Evolutionary conservation across 1,140 invertebrate genomes (phyloP).

Genomic region (Bradysia coprophila): DNA sequence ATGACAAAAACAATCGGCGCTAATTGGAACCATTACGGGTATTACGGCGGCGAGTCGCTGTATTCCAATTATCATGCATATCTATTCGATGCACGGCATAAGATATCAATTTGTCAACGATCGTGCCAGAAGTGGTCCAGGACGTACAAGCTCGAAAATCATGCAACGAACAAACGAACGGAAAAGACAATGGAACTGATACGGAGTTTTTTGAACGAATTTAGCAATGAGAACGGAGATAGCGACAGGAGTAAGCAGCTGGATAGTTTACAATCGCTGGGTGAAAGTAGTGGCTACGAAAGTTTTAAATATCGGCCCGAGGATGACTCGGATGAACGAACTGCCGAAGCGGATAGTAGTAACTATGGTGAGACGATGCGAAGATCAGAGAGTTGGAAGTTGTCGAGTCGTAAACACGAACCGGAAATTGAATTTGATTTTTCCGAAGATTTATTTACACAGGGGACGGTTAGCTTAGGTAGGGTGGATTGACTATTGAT

Average conservation of each 20-base stretch:
- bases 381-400: constrained; percentile 19
- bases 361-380: constrained; percentile 7
- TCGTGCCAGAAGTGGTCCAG: constrained; percentile 57
- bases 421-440: constrained; percentile 22
- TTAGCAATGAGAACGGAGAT: constrained; percentile 3
- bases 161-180: constrained; percentile 14
- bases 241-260: constrained; percentile 23
- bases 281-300: constrained; percentile 69
- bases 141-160: constrained; percentile 20
- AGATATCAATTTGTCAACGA: constrained; percentile 47
- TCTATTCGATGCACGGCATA: constrained; percentile 58
- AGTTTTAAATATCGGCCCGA: constrained; percentile 51
- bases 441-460: constrained; percentile 25
- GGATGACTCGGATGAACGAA: constrained; percentile 27
- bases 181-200: constrained; percentile 12
- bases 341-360: constrained; percentile 6
- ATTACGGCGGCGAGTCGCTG: constrained; percentile 32
- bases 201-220: constrained; percentile 19
- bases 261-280: constrained; percentile 48
- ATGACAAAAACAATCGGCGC: constrained; percentile 23
- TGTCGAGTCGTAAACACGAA: constrained; percentile 20
- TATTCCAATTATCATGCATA: constrained; percentile 69
- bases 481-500: background rate
- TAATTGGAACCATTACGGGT: constrained; percentile 30
- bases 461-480: constrained; percentile 24